phyloP scores from a whole-genome alignment of 2,797 vertebrate genomes.

The Sebastes ruberrimus region DNA sequence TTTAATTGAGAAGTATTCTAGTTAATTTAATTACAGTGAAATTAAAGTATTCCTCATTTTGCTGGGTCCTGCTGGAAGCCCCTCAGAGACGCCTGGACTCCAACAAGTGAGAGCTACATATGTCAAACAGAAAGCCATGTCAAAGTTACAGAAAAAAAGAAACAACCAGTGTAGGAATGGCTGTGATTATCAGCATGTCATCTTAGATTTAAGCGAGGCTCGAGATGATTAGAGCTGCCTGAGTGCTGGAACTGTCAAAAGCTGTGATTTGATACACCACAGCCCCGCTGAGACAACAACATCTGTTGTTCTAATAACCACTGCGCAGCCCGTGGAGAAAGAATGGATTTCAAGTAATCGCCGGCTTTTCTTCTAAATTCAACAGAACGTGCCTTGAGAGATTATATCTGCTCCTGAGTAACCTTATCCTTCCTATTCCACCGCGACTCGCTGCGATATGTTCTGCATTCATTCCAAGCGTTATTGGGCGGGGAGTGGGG shows the following conservation, averaged over 20 bases:
- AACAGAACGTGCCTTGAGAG: constrained; percentile 56
- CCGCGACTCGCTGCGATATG: constrained; percentile 47
- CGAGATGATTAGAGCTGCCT: constrained; percentile 39
- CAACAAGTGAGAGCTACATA: not conserved
- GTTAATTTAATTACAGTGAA: not conserved
- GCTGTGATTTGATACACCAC: constrained; percentile 48
- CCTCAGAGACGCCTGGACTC: not conserved
- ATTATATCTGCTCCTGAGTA: constrained; percentile 58
- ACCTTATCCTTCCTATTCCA: constrained; percentile 61
- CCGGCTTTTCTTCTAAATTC: constrained; percentile 62
- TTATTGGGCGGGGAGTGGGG: constrained; percentile 49
- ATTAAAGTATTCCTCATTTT: not conserved
- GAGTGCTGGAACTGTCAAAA: constrained; percentile 48
- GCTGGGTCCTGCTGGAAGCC: not conserved
- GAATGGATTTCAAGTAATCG: constrained; percentile 57
- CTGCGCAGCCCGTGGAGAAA: constrained; percentile 40
- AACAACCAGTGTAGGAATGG: constrained; percentile 30
- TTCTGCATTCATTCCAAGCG: constrained; percentile 51
- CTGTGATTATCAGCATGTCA: constrained; percentile 46
- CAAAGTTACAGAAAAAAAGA: not conserved
- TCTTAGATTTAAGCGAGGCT: constrained; percentile 34
- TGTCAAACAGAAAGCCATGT: not conserved
- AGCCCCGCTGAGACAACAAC: constrained; percentile 41
- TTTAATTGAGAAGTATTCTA: not conserved
- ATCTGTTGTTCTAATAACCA: constrained; percentile 68